Evolutionary conservation across 2,888 invertebrate genomes (phyloP).

Genomic region (Zaprionus obscuricornis): DNA sequence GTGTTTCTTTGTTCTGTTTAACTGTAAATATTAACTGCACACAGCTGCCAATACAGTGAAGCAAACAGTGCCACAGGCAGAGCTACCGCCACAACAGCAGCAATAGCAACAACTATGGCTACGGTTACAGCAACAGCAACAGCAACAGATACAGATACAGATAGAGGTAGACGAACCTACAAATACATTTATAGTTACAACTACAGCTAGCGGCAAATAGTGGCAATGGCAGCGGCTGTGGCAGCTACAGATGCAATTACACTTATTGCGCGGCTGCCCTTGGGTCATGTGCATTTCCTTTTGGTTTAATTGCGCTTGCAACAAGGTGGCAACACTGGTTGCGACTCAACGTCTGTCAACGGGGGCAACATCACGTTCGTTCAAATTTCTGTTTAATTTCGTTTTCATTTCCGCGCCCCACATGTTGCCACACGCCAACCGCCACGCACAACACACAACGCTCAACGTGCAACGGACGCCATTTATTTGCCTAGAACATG

Average conservation of each 20-base stretch:
- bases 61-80: conserved; percentile 5
- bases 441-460: too few species aligned
- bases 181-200: conserved; percentile 2
- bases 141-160: conserved; percentile 6
- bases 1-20: conserved; percentile 30
- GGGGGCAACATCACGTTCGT: conserved; percentile 41
- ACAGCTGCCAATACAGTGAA: conserved; percentile 18
- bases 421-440: too few species aligned
- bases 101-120: too few species aligned
- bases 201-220: too few species aligned
- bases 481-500: conserved; percentile 43
- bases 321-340: conserved; percentile 40
- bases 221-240: too few species aligned
- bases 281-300: conserved; percentile 53
- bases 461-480: conserved; percentile 26
- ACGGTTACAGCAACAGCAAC: too few species aligned
- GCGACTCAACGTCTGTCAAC: conserved; percentile 25
- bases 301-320: conserved; percentile 69
- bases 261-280: conserved; percentile 27
- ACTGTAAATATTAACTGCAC: conserved; percentile 49
- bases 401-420: conserved; percentile 67
- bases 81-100: too few species aligned
- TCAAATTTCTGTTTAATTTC: conserved; percentile 70
- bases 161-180: not conserved
- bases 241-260: conserved; percentile 42